A percentile compares a stretch with the other conserved stretches of the same genome.
phyloP scores from a whole-genome alignment of 2,797 vertebrate genomes.

The Natrix natrix region DNA sequence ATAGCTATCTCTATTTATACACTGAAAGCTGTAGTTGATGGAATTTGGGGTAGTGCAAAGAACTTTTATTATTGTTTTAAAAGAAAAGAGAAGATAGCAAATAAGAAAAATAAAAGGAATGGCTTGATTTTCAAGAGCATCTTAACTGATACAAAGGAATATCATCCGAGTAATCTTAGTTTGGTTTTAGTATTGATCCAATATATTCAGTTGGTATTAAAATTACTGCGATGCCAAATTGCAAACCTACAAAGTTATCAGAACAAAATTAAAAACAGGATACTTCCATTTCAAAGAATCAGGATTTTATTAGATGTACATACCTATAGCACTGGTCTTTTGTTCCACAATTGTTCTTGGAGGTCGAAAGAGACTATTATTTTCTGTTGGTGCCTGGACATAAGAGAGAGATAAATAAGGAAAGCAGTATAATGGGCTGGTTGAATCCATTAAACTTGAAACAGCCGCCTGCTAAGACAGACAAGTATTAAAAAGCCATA shows the following conservation, averaged over 20 bases:
- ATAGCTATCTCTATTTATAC: constrained; percentile 26
- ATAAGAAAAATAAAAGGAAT: neutral
- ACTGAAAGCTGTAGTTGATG: constrained; percentile 53
- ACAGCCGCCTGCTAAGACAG: constrained; percentile 76
- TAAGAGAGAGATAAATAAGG: constrained; percentile 65
- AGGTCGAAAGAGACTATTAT: constrained; percentile 76
- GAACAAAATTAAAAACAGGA: constrained; percentile 32
- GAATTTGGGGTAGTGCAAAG: constrained; percentile 46
- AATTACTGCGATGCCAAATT: constrained; percentile 17
- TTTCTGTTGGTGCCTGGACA: constrained; percentile 82
- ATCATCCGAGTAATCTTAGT: neutral
- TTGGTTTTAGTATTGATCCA: constrained; percentile 22
- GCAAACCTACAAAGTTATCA: constrained; percentile 33
- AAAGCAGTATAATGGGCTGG: constrained; percentile 49
- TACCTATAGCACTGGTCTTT: constrained; percentile 85
- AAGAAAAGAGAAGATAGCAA: neutral
- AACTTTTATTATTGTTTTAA: neutral
- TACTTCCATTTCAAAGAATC: constrained; percentile 35
- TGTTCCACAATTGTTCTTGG: constrained; percentile 81
- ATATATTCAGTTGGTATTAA: neutral
- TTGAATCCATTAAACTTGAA: constrained; percentile 65
- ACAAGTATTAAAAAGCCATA: constrained; percentile 84
- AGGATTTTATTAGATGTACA: constrained; percentile 62
- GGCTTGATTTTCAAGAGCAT: neutral
- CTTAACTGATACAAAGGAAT: constrained; percentile 7